Evolutionary conservation across 2,888 invertebrate species (phyloP), one percentile per base, ranked within the genome.

Genomic region (Thymelicus sylvestris): DNA sequence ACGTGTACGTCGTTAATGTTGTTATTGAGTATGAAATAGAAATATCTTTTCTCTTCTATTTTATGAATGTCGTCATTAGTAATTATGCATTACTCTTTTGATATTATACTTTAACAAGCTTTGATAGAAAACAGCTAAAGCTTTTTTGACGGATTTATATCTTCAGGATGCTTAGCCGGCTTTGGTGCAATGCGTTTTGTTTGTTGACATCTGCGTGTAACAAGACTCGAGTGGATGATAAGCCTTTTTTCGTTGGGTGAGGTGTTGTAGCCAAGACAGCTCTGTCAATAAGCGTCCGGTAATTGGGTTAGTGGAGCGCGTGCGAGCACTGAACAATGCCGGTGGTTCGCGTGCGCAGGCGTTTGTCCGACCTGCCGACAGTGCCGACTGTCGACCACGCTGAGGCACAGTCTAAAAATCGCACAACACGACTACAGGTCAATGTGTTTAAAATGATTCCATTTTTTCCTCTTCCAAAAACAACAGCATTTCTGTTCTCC

Each of bases 221-320:
- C 77, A 76, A 73, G 76, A 74, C 75, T 77, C 75, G 63, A 66
- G 72, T 69, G 74, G 78, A 78, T 78, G 75, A 76, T 74, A 80
- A 77, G 81, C 82, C 83, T 84, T 85, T 88, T 84, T 86, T 84
- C 82, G 81, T 82, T 79, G 78, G 76, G 76, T 80, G 85, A 86
- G 88, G 83, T 83, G 81, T 76, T 41, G 80, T 81, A 83, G 92
- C 91, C 92, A 91, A 92, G 89, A 91, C 87, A 86, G 83, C 86
- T 91, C 90, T 90, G 92, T 90, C 91, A 92, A 89, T 91, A 89
- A 86, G 88, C 83, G 82, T 82, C 82, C 82, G 86, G 86, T 88
- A 93, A 92, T 88, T 88, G 84, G 93, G 93, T 92, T 83, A 93
- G 89, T 92, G 81, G 93, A 88, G 82, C 92, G 84, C 82, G 83